Conservation (phyloP, 2,888 invertebrate genomes). For the Adineta ricciae region DNA sequence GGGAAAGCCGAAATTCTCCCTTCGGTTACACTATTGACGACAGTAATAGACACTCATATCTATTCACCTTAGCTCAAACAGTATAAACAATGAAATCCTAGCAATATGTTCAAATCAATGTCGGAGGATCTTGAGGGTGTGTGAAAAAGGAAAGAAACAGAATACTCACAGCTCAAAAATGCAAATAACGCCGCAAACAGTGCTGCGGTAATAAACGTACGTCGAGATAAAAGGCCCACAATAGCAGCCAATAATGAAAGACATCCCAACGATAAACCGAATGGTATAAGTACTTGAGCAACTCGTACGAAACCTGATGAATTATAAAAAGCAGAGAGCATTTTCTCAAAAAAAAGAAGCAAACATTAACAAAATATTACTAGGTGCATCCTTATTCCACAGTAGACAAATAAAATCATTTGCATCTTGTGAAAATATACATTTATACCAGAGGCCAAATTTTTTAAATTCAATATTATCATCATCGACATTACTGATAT, state of each 20-base stretch:
- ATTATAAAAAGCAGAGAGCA: neutral
- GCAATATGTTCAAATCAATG: no score
- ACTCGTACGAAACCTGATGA: slow-evolving; percentile 2
- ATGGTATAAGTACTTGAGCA: neutral
- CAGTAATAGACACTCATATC: no score
- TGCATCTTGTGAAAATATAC: neutral
- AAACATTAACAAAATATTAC: neutral
- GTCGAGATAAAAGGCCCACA: neutral
- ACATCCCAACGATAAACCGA: neutral
- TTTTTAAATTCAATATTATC: neutral
- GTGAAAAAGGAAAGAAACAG: no score
- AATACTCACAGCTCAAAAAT: slow-evolving; percentile 19
- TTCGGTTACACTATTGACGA: no score
- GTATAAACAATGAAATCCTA: no score
- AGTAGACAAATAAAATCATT: neutral
- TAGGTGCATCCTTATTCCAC: neutral
- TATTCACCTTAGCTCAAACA: no score
- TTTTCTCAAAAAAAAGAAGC: neutral
- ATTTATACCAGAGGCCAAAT: slow-evolving; percentile 8
- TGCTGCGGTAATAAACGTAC: neutral
- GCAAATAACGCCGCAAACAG: neutral
- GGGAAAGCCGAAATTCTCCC: no score
- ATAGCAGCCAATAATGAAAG: neutral
- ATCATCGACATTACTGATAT: no score
- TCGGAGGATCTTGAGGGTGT: no score